These are phyloP conservation scores for Panonychus citri DNA, from an alignment of 1,140 invertebrate species.

Conservation along the genomic window DNA sequence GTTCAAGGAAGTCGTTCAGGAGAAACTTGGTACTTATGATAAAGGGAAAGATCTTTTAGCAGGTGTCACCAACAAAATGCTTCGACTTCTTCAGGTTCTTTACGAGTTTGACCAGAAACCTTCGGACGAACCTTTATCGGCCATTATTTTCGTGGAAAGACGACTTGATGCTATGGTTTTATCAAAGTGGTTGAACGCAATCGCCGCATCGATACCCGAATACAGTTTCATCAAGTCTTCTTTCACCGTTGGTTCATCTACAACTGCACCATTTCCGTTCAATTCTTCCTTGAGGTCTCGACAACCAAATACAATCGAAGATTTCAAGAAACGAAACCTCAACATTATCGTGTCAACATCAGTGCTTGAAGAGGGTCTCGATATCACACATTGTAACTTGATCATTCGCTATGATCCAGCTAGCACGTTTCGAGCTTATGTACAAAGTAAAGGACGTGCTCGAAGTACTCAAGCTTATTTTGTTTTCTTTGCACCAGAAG, in stretches of 20 bases:
- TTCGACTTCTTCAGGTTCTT: no score
- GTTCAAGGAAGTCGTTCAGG: no score
- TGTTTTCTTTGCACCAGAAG: not conserved
- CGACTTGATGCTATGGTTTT: conserved; percentile 13
- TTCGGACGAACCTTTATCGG: conserved; percentile 2
- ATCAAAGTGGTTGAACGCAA: conserved; percentile 9
- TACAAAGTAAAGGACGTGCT: conserved; percentile 43
- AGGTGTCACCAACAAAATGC: no score
- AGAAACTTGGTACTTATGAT: no score
- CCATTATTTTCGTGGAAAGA: conserved; percentile 14
- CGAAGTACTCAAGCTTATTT: conserved; percentile 15
- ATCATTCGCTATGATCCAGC: conserved; percentile 49
- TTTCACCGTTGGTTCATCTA: conserved; percentile 12
- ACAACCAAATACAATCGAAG: conserved; percentile 61
- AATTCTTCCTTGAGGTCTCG: conserved; percentile 18
- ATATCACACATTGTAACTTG: conserved; percentile 53
- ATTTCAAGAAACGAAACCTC: conserved; percentile 71
- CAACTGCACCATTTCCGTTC: not conserved
- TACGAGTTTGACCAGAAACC: no score
- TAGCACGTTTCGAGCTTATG: conserved; percentile 40
- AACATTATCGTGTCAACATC: conserved; percentile 71
- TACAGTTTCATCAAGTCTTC: conserved; percentile 11
- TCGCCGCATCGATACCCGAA: conserved; percentile 1
- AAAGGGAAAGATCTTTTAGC: no score
- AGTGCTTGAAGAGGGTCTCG: conserved; percentile 63